Evolutionary conservation across 2,888 invertebrate genomes (phyloP).

Genomic region (Tetheella fluctuosa): DNA sequence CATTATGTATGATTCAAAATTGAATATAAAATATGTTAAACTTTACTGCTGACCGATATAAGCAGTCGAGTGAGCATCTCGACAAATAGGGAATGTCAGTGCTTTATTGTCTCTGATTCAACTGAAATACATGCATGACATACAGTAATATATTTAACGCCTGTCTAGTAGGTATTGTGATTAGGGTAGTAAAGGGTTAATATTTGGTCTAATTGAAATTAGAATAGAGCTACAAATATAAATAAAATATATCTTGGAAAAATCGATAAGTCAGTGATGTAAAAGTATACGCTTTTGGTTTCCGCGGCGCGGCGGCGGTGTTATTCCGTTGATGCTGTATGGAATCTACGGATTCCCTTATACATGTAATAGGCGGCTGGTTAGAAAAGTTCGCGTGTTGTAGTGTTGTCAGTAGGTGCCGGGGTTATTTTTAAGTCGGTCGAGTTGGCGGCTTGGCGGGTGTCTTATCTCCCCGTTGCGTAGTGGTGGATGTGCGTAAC

Average conservation of each 20-base stretch:
- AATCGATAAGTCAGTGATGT: not conserved
- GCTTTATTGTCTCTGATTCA: not conserved
- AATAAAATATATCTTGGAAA: not conserved
- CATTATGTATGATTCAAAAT: not conserved
- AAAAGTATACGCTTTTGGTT: conserved; percentile 20
- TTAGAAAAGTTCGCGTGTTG: conserved; percentile 25
- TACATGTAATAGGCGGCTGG: conserved; percentile 32
- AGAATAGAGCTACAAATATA: conserved; percentile 13
- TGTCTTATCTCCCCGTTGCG: conserved; percentile 70
- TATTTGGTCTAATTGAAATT: not conserved
- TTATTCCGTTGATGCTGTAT: conserved; percentile 25
- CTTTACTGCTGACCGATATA: not conserved
- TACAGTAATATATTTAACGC: not conserved
- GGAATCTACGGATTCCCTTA: conserved; percentile 27
- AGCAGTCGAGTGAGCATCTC: not conserved
- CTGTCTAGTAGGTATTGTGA: not conserved
- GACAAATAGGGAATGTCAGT: not conserved
- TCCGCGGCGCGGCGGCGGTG: too few relatives aligned
- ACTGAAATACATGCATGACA: conserved; percentile 7
- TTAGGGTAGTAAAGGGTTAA: not conserved
- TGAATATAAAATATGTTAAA: not conserved
- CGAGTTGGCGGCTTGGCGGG: conserved; percentile 45
- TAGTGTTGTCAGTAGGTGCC: conserved; percentile 17
- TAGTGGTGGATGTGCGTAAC: conserved; percentile 73
- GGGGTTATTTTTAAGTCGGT: conserved; percentile 34